These are phyloP conservation scores for Camponotus vicinus DNA, from an alignment of 1,140 invertebrate genomes.

Conservation along the genomic window DNA sequence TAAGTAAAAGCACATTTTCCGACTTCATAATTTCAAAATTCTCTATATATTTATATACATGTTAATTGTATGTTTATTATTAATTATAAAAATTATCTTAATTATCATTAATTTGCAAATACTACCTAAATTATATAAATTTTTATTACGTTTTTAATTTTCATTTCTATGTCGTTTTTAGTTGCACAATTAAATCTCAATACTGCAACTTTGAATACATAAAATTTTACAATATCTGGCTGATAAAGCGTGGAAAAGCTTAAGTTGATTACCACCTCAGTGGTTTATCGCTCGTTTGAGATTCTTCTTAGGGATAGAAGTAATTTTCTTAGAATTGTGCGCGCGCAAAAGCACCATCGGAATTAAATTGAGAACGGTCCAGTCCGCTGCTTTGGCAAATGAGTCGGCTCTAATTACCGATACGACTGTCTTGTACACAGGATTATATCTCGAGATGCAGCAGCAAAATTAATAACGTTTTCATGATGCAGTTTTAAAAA, in stretches of 20 bases:
- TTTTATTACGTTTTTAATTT: not conserved
- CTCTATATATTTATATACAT: no score
- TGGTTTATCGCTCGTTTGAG: constrained; percentile 25
- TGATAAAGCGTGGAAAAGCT: not conserved
- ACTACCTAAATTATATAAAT: not conserved
- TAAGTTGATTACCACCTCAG: not conserved
- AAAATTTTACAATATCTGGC: constrained; percentile 1
- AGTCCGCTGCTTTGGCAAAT: constrained; percentile 41
- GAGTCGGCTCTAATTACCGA: constrained; percentile 52
- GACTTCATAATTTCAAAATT: not conserved
- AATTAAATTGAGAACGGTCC: constrained; percentile 50
- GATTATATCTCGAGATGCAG: constrained; percentile 14
- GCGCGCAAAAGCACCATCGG: constrained; percentile 26
- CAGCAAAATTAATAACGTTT: constrained; percentile 44
- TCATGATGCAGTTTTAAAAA: not conserved
- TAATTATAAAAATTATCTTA: no score
- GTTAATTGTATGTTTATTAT: not conserved
- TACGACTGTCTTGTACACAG: constrained; percentile 34
- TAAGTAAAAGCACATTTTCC: not conserved
- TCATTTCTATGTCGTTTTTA: not conserved
- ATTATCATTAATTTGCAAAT: no score
- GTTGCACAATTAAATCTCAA: not conserved
- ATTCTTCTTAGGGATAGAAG: constrained; percentile 31
- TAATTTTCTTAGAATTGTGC: constrained; percentile 33
- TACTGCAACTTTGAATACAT: not conserved